Base-by-base conservation (phyloP, 2,888 invertebrate genomes). In the Ommatoiulus sabulosus region DNA sequence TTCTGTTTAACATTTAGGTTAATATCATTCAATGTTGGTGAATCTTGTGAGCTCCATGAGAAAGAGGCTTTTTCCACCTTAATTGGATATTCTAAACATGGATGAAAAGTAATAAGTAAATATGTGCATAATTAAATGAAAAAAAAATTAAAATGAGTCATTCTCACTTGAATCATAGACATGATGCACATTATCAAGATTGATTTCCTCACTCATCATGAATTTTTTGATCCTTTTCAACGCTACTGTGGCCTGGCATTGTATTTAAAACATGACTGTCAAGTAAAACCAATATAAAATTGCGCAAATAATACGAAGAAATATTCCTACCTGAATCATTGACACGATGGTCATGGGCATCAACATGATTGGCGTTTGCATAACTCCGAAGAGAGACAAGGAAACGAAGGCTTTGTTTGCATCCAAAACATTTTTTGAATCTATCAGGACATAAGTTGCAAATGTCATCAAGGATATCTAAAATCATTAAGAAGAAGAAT, bases 51-150 rank as follows among this genome's bases (percentile, higher is more conserved):
- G 88, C 96, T 90, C 99, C 99, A 99, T 0, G 96, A 93, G 93
- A 99, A 99, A 89, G 94, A 95, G 0, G 97, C 98, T 92, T 97
- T 96, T 91, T 97, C 96, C 90, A 99, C 95, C n/a, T 95, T 93
- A 90, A 99, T 93, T 1, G 97, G 96, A 93, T 95, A 94, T 24
- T 94, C 97, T 96, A 87, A 35, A 48, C 20, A 86, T 86, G n/a
- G 5, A 12, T 17, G 52, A 89, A n/a, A n/a, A n/a, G n/a, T 35
- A 35, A 87, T 52, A 35, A 48, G 44, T 20, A n/a, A 8, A 44
- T 8, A 44, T 35, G 2, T 24, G 44, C 35, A 44, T 17, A 8
- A 48, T 3, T 6, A 35, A 24, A 35, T 35, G 35, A 20, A n/a
- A 43, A 17, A 4, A 86, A 44, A 17, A 44, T 48, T 48, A 44